Base-by-base conservation (phyloP, 2,113 vertebrate genomes). In the Chunga burmeisteri region DNA sequence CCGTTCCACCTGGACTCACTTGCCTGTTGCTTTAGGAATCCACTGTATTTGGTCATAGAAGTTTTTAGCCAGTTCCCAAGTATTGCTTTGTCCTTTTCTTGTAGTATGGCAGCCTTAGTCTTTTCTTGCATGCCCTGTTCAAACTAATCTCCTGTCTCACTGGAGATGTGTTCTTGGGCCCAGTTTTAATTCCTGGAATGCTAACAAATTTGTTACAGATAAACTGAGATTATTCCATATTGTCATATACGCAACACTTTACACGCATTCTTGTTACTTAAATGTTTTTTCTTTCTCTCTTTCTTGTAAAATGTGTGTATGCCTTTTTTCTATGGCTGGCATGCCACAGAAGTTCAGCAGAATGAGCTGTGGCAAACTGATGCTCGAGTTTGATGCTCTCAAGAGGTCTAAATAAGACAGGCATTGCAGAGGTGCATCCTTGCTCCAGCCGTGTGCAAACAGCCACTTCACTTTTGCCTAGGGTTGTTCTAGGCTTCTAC, bases 171-270 rank as follows among this genome's bases (percentile, higher is more conserved):
- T n/a, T 81, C 32, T 47, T 26, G 34, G 20, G 49, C n/a, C 26
- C 7, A 16, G 26, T 56, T 84, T 74, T 44, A 42, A 23, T 27
- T 90, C 40, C 40, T 82, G 53, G 21, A 22, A 46, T 0, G 0
- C 36, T 68, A 13, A 21, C 21, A 56, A 16, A 65, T 55, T 34
- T 65, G 32, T 59, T 66, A 34, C 36, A 30, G 42, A 67, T 30
- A 66, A 68, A 22, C 14, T 0, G 1, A 21, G 16, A 21, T 58
- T 42, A 38, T 40, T 82, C 17, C 13, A 8, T 58, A 3, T 22
- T n/a, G 9, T 63, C 26, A 16, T 20, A 44, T 0, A 1, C 1
- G 1, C 26, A 81, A 42, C 7, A 13, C 22, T 92, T 29, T 7
- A 34, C 29, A 30, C 10, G 6, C 5, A 5, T 36, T 86, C 15